Conservation (phyloP, 2,888 invertebrate genomes). For the Drosophila glabriapex region DNA sequence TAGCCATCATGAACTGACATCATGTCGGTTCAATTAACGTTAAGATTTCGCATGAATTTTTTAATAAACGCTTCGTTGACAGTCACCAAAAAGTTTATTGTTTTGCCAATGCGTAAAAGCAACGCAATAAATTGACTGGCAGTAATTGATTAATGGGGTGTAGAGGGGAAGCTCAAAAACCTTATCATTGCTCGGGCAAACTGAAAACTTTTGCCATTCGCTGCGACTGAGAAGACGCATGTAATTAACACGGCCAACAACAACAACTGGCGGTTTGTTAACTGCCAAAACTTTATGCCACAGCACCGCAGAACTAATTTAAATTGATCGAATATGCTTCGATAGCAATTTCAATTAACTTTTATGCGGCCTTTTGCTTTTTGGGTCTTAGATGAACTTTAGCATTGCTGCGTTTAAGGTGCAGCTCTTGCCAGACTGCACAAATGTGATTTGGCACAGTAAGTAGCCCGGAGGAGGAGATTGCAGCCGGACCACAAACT, state of each 20-base stretch:
- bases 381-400: slow-evolving; percentile 35
- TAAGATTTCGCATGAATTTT: slow-evolving; percentile 48
- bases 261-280: slow-evolving; percentile 25
- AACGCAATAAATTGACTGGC: slow-evolving; percentile 69
- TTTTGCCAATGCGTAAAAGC: slow-evolving; percentile 32
- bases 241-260: slow-evolving; percentile 69
- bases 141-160: slow-evolving; percentile 77
- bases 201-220: slow-evolving; percentile 65
- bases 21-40: slow-evolving; percentile 39
- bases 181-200: slow-evolving; percentile 55
- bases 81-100: slow-evolving; percentile 28
- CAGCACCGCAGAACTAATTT: slow-evolving; percentile 72
- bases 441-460: slow-evolving; percentile 69
- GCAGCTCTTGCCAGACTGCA: slow-evolving; percentile 38
- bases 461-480: slow-evolving; percentile 39
- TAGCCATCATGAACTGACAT: slow-evolving; percentile 35
- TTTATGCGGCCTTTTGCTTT: slow-evolving; percentile 58
- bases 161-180: not conserved
- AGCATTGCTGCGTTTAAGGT: slow-evolving; percentile 55
- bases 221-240: slow-evolving; percentile 48
- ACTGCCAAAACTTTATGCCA: slow-evolving; percentile 55
- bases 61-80: slow-evolving; percentile 55
- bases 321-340: slow-evolving; percentile 81
- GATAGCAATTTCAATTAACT: slow-evolving; percentile 79
- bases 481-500: slow-evolving; percentile 20